These are phyloP conservation scores for Onychomys torridus DNA, from an alignment of 2,797 vertebrate species.

Conservation along the genomic window DNA sequence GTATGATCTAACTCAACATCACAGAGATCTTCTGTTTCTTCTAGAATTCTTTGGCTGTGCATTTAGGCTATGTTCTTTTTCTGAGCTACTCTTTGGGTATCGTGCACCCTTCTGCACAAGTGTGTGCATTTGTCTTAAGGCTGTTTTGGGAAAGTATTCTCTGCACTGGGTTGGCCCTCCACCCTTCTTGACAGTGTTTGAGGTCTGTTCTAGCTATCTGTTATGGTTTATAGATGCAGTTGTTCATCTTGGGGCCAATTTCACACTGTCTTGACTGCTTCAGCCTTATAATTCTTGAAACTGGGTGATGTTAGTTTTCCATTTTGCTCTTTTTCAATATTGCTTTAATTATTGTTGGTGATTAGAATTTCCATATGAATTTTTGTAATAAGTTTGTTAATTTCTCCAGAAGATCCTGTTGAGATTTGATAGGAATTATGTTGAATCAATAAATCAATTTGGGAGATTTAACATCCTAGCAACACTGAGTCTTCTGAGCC, in stretches of 20 bases:
- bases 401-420: background rate
- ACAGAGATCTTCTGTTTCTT: constrained; percentile 28
- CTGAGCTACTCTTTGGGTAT: background rate
- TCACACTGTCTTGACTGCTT: background rate
- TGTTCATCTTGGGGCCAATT: background rate
- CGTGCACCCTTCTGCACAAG: background rate
- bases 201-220: background rate
- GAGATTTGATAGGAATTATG: background rate
- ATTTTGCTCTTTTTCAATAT: background rate
- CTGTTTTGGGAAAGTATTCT: constrained; percentile 11
- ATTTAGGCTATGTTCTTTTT: background rate
- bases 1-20: background rate
- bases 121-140: background rate
- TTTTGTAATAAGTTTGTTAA: constrained; percentile 49
- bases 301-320: background rate
- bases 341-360: constrained; percentile 41
- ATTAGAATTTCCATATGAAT: constrained; percentile 4
- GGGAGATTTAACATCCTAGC: background rate
- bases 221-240: constrained; percentile 5
- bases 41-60: background rate
- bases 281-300: constrained; percentile 35
- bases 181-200: background rate
- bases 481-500: background rate
- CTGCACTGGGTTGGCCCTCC: background rate
- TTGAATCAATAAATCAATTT: constrained; percentile 31